Percentiles rank a stretch among this genome's conserved stretches.
Conservation (phyloP, 1,140 invertebrate genomes). For the Holotrichia oblita region DNA sequence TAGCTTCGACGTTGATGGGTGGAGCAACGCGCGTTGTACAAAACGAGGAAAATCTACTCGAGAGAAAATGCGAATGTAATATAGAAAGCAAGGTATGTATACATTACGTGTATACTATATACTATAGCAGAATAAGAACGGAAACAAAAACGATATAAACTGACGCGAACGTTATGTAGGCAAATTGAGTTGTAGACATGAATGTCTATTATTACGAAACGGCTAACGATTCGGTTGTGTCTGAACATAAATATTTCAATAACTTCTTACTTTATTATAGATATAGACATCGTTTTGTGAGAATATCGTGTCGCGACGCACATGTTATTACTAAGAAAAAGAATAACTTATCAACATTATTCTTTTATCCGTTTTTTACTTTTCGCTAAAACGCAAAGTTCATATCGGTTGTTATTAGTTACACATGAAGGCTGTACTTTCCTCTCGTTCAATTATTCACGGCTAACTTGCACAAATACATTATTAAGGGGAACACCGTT, state of each 20-base stretch:
- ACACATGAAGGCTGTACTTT: not conserved
- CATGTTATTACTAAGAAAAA: constrained; percentile 46
- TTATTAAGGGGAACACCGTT: not conserved
- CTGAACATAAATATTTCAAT: constrained; percentile 40
- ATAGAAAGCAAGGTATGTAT: not conserved
- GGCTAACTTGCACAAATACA: not conserved
- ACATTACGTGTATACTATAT: not conserved
- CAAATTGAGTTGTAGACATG: constrained; percentile 47
- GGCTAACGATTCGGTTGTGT: constrained; percentile 40
- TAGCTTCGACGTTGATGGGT: not conserved
- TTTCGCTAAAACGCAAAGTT: constrained; percentile 37
- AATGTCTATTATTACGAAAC: constrained; percentile 45
- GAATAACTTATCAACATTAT: constrained; percentile 44
- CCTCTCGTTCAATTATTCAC: not conserved
- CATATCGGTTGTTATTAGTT: not conserved
- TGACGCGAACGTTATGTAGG: constrained; percentile 12
- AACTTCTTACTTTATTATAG: constrained; percentile 33
- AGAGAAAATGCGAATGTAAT: constrained; percentile 13
- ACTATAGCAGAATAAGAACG: not conserved
- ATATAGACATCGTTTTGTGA: constrained; percentile 39
- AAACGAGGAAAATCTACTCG: constrained; percentile 1
- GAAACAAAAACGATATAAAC: constrained; percentile 35
- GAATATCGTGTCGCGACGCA: constrained; percentile 47
- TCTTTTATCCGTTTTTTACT: constrained; percentile 11
- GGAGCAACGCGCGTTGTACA: not conserved